phyloP scores from a whole-genome alignment of 2,113 vertebrate species.

The Pygoscelis antarcticus region DNA sequence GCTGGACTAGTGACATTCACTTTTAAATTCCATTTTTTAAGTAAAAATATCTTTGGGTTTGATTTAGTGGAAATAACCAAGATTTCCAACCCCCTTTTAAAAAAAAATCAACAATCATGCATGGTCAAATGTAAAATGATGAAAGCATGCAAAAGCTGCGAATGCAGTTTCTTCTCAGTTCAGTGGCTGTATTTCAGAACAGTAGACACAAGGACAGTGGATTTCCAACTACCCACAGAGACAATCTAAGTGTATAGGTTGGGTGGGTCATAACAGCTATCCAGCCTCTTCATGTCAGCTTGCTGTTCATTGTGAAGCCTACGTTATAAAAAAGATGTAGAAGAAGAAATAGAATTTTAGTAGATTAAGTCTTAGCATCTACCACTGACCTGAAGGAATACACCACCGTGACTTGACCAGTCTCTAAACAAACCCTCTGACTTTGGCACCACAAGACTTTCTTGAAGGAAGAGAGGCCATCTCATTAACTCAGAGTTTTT shows the following conservation, averaged over 20 bases:
- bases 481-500: constrained; percentile 4
- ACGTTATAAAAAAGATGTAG: neutral
- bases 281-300: neutral
- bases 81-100: neutral
- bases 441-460: neutral
- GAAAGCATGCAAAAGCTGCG: neutral
- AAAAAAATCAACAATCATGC: neutral
- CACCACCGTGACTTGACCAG: neutral
- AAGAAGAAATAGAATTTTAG: neutral
- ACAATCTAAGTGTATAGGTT: neutral
- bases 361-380: neutral
- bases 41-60: neutral
- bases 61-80: neutral
- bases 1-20: neutral
- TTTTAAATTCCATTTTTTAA: neutral
- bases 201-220: neutral
- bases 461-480: neutral
- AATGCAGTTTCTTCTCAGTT: neutral
- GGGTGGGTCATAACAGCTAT: neutral
- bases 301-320: neutral
- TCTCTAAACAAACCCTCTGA: neutral
- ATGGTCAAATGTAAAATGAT: neutral
- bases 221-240: neutral
- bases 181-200: neutral
- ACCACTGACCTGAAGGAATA: neutral